phyloP scores from a whole-genome alignment of 2,888 invertebrate genomes.

The Rutpela maculata region DNA sequence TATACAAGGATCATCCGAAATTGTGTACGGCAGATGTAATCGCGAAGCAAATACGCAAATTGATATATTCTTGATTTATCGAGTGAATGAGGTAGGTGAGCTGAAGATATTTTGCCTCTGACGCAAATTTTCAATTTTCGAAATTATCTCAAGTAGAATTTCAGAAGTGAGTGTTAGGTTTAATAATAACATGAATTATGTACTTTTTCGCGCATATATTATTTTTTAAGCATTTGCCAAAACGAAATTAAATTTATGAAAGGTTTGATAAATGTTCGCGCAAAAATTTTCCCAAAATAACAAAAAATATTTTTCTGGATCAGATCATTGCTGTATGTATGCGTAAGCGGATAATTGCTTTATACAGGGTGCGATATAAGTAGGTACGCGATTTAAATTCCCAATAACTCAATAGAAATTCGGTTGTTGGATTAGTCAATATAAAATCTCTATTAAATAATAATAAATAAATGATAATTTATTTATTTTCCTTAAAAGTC shows the following conservation, averaged over 20 bases:
- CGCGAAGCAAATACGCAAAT: constrained; percentile 11
- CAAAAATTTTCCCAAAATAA: neutral
- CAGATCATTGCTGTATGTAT: neutral
- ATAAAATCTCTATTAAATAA: too few species aligned
- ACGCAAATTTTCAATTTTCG: constrained; percentile 28
- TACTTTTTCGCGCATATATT: neutral
- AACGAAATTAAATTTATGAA: neutral
- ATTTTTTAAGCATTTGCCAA: neutral
- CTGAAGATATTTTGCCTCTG: constrained; percentile 5
- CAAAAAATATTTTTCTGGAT: neutral
- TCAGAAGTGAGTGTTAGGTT: neutral
- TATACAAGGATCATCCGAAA: neutral
- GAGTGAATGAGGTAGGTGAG: neutral
- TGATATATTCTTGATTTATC: constrained; percentile 4
- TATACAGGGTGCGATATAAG: neutral
- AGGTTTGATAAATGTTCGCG: neutral
- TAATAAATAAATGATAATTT: too few species aligned
- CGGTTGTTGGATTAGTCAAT: too few species aligned
- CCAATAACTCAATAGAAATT: too few species aligned
- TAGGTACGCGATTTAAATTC: too few species aligned
- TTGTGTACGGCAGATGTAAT: neutral
- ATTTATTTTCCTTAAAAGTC: too few species aligned
- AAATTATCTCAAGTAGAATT: constrained; percentile 16
- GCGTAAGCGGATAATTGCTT: neutral
- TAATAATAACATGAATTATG: constrained; percentile 7